These are phyloP conservation scores for Heterochromis multidens DNA, from an alignment of 2,113 vertebrate genomes.

Conservation along the genomic window DNA sequence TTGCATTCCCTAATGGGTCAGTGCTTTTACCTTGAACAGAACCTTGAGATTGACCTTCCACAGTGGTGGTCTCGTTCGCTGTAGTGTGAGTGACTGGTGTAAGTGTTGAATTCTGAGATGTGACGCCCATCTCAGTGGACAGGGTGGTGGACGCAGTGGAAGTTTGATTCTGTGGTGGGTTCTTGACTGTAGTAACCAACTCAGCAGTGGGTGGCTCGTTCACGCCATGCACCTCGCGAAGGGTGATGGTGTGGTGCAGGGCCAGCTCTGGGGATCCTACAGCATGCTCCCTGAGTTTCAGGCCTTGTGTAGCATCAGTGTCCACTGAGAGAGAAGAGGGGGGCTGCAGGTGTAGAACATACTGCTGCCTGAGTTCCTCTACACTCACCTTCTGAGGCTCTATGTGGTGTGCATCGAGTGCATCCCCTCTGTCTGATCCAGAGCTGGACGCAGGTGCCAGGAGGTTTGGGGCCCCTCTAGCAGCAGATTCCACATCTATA, in stretches of 20 bases:
- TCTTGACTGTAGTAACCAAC: slow-evolving; percentile 33
- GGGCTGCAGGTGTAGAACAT: slow-evolving; percentile 64
- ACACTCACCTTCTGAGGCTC: slow-evolving; percentile 33
- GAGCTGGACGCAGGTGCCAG: neutral
- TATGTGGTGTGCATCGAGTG: slow-evolving; percentile 55
- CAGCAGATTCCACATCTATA: slow-evolving; percentile 12
- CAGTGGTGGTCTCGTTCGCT: slow-evolving; percentile 20
- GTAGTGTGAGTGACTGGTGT: neutral
- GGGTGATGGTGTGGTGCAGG: slow-evolving; percentile 64
- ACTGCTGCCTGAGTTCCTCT: slow-evolving; percentile 63
- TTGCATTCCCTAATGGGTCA: slow-evolving; percentile 49
- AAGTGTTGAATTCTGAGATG: neutral
- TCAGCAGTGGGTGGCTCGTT: slow-evolving; percentile 59
- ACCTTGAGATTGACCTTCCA: neutral
- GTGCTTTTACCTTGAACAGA: slow-evolving; percentile 34
- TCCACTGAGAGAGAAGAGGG: slow-evolving; percentile 13
- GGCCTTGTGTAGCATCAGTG: slow-evolving; percentile 33
- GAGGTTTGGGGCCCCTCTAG: slow-evolving; percentile 3
- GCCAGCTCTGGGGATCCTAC: slow-evolving; percentile 28
- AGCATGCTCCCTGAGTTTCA: slow-evolving; percentile 65
- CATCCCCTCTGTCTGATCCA: slow-evolving; percentile 58
- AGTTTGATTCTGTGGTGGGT: neutral
- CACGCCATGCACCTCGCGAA: slow-evolving; percentile 58
- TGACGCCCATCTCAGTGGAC: slow-evolving; percentile 65
- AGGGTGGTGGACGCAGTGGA: slow-evolving; percentile 40